A percentile compares a stretch with the other conserved stretches of the same genome.
Conservation (phyloP, 1,140 invertebrate species). For the Drosophila nigromelanica region DNA sequence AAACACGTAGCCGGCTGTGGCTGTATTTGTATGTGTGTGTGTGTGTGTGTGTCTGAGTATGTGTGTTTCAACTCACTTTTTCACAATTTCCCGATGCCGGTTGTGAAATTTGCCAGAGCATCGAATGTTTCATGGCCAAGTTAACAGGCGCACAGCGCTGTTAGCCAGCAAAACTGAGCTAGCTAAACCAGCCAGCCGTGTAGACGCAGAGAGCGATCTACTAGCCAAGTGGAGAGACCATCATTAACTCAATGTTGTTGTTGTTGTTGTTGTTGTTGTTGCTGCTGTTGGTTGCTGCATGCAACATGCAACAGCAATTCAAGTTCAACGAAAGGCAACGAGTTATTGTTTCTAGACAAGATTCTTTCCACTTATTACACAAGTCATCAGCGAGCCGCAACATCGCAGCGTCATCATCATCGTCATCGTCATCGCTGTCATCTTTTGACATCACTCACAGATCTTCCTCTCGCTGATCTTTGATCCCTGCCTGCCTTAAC, state of each 20-base stretch:
- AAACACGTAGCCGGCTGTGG: constrained; percentile 60
- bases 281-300: constrained; percentile 39
- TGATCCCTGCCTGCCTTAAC: constrained; percentile 39
- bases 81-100: constrained; percentile 69
- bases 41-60: constrained; percentile 6
- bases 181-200: constrained; percentile 38
- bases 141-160: constrained; percentile 72
- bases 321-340: constrained; percentile 71
- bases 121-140: constrained; percentile 81
- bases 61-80: constrained; percentile 66
- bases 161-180: constrained; percentile 31
- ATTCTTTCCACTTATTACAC: constrained; percentile 82
- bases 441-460: constrained; percentile 74
- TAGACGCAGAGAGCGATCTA: constrained; percentile 51
- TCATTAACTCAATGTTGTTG: constrained; percentile 60
- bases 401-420: constrained; percentile 16
- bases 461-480: constrained; percentile 28
- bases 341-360: constrained; percentile 81
- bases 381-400: constrained; percentile 69
- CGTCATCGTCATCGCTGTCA: constrained; percentile 64
- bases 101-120: constrained; percentile 70
- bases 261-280: constrained; percentile 5
- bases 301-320: constrained; percentile 69
- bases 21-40: background rate
- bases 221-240: constrained; percentile 55